Percentiles rank a stretch among this genome's conserved stretches.
phyloP scores from a whole-genome alignment of 2,888 invertebrate species.

The Rhodophaea formosa region DNA sequence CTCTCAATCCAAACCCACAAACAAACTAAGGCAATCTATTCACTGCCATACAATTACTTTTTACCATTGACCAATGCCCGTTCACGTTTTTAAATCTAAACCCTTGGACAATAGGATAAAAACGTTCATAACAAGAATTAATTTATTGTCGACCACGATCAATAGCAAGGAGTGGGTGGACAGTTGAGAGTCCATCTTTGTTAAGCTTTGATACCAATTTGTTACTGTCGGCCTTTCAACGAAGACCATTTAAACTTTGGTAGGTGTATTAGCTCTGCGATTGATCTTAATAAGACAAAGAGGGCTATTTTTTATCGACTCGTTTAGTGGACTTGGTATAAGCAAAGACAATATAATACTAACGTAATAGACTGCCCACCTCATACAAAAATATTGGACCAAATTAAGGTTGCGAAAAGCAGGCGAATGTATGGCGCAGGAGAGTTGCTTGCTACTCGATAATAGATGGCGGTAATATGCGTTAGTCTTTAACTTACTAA shows the following conservation, averaged over 20 bases:
- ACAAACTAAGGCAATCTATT: constrained; percentile 1
- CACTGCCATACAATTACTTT: constrained; percentile 8
- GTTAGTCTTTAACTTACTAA: no score
- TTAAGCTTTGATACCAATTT: constrained; percentile 79
- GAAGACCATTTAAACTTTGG: constrained; percentile 73
- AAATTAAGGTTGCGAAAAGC: no score
- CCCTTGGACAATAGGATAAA: constrained; percentile 67
- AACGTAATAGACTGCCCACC: no score
- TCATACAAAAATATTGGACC: no score
- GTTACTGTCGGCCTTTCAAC: constrained; percentile 77
- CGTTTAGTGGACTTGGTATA: constrained; percentile 23
- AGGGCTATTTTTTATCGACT: constrained; percentile 26
- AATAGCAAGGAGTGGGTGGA: constrained; percentile 79
- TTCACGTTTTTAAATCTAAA: constrained; percentile 66
- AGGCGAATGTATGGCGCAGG: no score
- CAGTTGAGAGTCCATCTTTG: constrained; percentile 80
- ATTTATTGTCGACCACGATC: constrained; percentile 76
- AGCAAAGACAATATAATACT: not conserved
- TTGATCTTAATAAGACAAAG: constrained; percentile 40
- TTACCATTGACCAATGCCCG: constrained; percentile 71
- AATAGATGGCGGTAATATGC: no score
- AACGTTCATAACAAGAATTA: constrained; percentile 79
- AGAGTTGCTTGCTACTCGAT: no score
- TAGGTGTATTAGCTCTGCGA: constrained; percentile 56
- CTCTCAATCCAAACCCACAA: constrained; percentile 3